phyloP scores from a whole-genome alignment of 1,140 invertebrate species.

The Apis mellifera region Amel_HAv3.1 CM009945.2:7672001-7672500 shows the following conservation, averaged over 20 bases:
- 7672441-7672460: not conserved
- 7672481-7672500: too few species aligned
- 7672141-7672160: constrained; percentile 42
- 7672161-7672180: constrained; percentile 16
- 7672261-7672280: constrained; percentile 6
- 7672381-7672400: not conserved
- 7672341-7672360: not conserved
- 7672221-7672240: constrained; percentile 10
- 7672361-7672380: not conserved
- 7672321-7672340: not conserved
- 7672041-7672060: constrained; percentile 52
- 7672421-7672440: not conserved
- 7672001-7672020: not conserved
- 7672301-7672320: not conserved
- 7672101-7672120: constrained; percentile 44
- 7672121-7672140: constrained; percentile 58
- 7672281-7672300: not conserved
- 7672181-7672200: constrained; percentile 63
- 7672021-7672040: constrained; percentile 27
- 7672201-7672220: constrained; percentile 32
- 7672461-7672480: not conserved
- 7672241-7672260: constrained; percentile 44
- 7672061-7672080: constrained; percentile 49
- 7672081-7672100: constrained; percentile 59
- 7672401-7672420: constrained; percentile 10